Conservation (phyloP, 2,888 invertebrate species). For the Beris chalybata region DNA sequence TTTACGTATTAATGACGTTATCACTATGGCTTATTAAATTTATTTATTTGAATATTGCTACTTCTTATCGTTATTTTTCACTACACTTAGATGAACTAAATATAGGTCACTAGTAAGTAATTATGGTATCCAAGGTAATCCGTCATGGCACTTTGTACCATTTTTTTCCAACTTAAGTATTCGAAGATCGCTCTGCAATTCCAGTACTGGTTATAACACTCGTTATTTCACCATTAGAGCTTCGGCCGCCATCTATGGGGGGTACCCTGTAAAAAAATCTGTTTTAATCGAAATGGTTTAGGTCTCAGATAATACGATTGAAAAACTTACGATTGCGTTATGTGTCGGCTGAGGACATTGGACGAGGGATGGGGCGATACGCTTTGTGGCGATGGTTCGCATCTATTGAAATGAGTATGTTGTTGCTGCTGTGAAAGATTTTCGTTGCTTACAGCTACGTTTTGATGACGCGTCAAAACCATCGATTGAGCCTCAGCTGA, state of each 20-base stretch:
- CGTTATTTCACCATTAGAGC: constrained; percentile 51
- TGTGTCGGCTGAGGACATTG: constrained; percentile 58
- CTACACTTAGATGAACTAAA: constrained; percentile 2
- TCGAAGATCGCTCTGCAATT: constrained; percentile 53
- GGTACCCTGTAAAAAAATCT: constrained; percentile 57
- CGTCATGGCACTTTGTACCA: constrained; percentile 11
- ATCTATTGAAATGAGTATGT: constrained; percentile 36
- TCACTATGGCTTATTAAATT: too few species aligned
- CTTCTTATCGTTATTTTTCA: background rate
- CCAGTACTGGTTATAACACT: constrained; percentile 63
- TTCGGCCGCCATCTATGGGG: constrained; percentile 59
- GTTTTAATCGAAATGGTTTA: background rate
- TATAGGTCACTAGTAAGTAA: constrained; percentile 28
- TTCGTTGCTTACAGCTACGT: constrained; percentile 30
- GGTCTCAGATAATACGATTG: background rate
- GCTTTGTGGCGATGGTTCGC: constrained; percentile 48
- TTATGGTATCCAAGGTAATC: background rate
- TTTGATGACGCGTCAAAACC: constrained; percentile 33
- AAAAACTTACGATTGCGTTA: constrained; percentile 58
- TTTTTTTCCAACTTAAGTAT: constrained; percentile 39
- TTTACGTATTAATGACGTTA: too few species aligned
- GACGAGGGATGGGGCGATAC: constrained; percentile 60
- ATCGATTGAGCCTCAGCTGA: constrained; percentile 23
- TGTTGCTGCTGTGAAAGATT: constrained; percentile 37
- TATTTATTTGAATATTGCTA: background rate